A percentile compares a stretch with the other conserved stretches of the same genome.
Evolutionary conservation across 2,113 vertebrate species (phyloP).

Genomic region (Tonatia bakeri): DNA sequence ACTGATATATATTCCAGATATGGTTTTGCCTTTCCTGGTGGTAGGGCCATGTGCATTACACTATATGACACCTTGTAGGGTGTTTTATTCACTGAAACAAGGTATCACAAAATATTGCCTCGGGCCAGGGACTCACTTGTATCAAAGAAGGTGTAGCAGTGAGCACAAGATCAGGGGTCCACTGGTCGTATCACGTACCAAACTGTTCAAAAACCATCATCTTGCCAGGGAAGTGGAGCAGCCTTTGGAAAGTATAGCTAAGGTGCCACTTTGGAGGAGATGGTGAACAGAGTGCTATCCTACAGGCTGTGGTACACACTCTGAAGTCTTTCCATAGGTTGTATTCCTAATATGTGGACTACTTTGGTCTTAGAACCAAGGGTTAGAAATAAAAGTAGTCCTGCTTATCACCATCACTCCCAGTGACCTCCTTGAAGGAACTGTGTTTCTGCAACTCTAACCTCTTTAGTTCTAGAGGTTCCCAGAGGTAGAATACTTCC

Average conservation of each 20-base stretch:
- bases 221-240: not conserved
- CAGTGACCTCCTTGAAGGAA: not conserved
- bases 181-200: not conserved
- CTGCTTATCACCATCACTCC: not conserved
- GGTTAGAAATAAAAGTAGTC: not conserved
- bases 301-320: not conserved
- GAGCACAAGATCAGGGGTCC: not conserved
- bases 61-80: not conserved
- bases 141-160: not conserved
- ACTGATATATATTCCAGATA: not conserved
- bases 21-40: not conserved
- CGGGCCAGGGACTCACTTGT: not conserved
- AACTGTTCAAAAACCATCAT: not conserved
- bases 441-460: not conserved
- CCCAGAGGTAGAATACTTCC: not conserved
- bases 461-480: not conserved
- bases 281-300: not conserved
- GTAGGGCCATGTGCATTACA: not conserved
- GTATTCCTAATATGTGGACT: not conserved
- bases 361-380: not conserved
- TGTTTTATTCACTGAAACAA: not conserved
- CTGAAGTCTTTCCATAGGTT: not conserved
- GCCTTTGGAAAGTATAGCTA: not conserved
- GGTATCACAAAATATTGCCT: not conserved
- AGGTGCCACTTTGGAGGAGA: not conserved